phyloP scores from a whole-genome alignment of 2,797 vertebrate species.

The Acanthurus lineatus region DNA sequence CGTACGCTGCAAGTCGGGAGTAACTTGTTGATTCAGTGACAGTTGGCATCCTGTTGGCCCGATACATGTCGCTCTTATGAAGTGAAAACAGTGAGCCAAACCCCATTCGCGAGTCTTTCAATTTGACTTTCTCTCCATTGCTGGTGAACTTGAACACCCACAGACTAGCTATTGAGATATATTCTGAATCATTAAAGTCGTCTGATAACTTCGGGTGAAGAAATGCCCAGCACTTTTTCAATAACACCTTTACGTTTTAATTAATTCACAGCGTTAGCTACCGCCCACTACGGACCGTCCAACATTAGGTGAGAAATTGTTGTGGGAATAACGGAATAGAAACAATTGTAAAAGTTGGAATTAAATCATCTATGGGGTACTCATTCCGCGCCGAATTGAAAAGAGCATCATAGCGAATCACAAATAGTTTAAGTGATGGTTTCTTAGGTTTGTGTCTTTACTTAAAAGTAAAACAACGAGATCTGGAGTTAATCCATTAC shows the following conservation, averaged over 20 bases:
- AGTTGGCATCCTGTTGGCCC: slow-evolving; percentile 19
- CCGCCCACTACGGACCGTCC: slow-evolving; percentile 30
- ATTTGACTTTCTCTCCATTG: accelerated
- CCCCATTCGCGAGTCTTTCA: neutral
- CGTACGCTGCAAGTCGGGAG: neutral
- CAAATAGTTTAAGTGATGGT: accelerated
- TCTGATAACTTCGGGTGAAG: neutral
- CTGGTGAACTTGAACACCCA: accelerated
- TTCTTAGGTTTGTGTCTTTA: accelerated
- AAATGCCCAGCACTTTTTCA: accelerated
- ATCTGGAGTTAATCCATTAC: neutral
- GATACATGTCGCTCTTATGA: neutral
- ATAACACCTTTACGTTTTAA: neutral
- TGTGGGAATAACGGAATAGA: slow-evolving; percentile 26
- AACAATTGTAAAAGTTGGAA: neutral
- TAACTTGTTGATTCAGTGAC: slow-evolving; percentile 57
- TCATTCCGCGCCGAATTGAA: neutral
- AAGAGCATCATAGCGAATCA: accelerated
- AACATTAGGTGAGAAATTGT: neutral
- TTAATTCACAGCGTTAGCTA: slow-evolving; percentile 25
- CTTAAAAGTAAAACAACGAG: neutral
- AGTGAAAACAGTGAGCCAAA: neutral
- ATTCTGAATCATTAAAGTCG: accelerated
- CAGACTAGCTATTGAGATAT: accelerated
- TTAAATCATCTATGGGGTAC: neutral